Conservation (phyloP, 1,140 invertebrate genomes). For the Drosophila parvula region DNA sequence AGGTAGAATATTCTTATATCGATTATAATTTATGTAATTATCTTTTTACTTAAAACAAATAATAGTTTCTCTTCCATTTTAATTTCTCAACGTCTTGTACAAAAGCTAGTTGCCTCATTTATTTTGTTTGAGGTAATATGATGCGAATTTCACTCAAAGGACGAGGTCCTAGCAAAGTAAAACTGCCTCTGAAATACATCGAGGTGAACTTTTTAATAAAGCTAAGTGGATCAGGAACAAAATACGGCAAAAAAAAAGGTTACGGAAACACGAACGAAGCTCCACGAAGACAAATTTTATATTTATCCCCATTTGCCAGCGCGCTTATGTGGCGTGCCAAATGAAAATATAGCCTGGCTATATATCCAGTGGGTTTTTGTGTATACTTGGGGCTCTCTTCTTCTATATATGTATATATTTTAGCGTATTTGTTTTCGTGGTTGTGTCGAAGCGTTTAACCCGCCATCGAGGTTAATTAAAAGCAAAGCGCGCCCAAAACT, state of each 20-base stretch:
- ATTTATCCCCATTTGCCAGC: constrained; percentile 36
- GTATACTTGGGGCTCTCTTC: constrained; percentile 17
- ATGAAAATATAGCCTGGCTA: constrained; percentile 46
- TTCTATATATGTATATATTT: neutral
- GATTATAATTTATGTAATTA: neutral
- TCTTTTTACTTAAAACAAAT: neutral
- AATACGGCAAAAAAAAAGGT: constrained; percentile 3
- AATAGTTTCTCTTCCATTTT: neutral
- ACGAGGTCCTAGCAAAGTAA: constrained; percentile 7
- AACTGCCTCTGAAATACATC: constrained; percentile 8
- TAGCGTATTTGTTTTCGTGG: constrained; percentile 28
- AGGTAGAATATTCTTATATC: neutral
- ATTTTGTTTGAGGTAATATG: constrained; percentile 17
- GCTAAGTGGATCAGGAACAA: constrained; percentile 59
- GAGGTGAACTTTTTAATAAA: constrained; percentile 67
- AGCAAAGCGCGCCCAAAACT: constrained; percentile 51
- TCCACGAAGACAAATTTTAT: constrained; percentile 30
- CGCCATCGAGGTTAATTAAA: constrained; percentile 67
- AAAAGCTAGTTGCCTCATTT: neutral
- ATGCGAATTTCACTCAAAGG: constrained; percentile 25
- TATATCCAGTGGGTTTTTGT: constrained; percentile 12
- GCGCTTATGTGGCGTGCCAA: constrained; percentile 59
- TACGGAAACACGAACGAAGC: constrained; percentile 18
- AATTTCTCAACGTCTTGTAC: no score
- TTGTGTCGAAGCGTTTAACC: constrained; percentile 60